Evolutionary conservation across 2,113 vertebrate genomes (phyloP), one percentile per base, ranked within the genome.

Genomic region (Psammodynastes pulverulentus): DNA sequence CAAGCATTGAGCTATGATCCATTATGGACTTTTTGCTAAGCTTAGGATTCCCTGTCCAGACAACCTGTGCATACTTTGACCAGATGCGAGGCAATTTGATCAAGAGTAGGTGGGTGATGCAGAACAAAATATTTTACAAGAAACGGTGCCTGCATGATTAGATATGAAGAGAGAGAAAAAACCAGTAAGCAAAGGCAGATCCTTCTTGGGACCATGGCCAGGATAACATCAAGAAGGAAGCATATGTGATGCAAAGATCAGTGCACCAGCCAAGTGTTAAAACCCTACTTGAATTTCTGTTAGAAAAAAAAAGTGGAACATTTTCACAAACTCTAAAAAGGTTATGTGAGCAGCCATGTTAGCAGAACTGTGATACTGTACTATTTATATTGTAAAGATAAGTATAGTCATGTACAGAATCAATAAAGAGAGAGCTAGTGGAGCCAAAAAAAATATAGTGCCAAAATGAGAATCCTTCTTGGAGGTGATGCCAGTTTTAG

Each of bases 381-480:
- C 6, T 79, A 34, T n/a, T 84, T 79, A 79, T 13, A 10, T 6
- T 39, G 12, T 10, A 29, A 58, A 9, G 17, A 89, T 9, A 79
- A 34, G 9, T 34, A 34, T 15, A 87, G 8, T 15, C 1, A 43
- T 92, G 89, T 91, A 12, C 9, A 58, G 53, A 56, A 91, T 54
- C 6, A 92, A 58, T 79, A 39, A 93, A 86, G 85, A 23, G 58
- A 91, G 79, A 21, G 51, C n/a, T 39, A 93, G 34, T 12, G 90
- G 49, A 54, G 21, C 2, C 79, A 93, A 92, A 29, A 56, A 56
- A 94, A 26, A 58, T 26, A 15, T 24, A 91, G 48, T 4, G 5
- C 34, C 87, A 9, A 3, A n/a, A 24, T 92, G 34, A 15, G 17
- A 53, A 89, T 93, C 92, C 90, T 85, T 95, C 62, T 91, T 26